phyloP scores from a whole-genome alignment of 1,140 invertebrate species.

The Sycophila sp. region DNA sequence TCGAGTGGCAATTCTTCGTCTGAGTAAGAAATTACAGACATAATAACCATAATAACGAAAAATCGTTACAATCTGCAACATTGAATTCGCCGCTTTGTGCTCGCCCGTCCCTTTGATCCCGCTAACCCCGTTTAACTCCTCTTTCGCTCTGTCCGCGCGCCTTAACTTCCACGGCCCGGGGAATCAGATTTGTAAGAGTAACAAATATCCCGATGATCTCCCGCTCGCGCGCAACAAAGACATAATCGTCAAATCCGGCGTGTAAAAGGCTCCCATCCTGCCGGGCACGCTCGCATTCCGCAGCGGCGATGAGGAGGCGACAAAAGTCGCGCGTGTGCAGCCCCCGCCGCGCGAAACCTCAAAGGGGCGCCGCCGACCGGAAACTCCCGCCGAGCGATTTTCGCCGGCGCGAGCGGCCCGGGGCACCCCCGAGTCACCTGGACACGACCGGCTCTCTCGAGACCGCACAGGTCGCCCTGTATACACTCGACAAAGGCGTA shows the following conservation, averaged over 20 bases:
- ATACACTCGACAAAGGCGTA: conserved; percentile 11
- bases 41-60: no score
- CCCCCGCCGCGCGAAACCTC: conserved; percentile 26
- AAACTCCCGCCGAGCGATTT: no score
- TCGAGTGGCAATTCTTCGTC: not conserved
- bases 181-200: no score
- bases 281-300: not conserved
- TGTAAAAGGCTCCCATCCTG: no score
- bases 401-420: no score
- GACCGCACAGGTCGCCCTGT: conserved; percentile 27
- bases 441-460: conserved; percentile 19
- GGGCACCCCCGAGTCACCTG: conserved; percentile 13
- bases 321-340: conserved; percentile 18
- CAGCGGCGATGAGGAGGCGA: not conserved
- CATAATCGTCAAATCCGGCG: not conserved
- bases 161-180: no score
- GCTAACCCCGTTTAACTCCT: not conserved
- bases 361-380: conserved; percentile 29
- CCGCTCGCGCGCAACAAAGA: no score
- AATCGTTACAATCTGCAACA: no score
- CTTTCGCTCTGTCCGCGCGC: no score
- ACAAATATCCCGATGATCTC: no score
- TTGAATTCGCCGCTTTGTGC: not conserved
- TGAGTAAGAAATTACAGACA: no score
- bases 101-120: not conserved